Conservation (phyloP, 2,113 vertebrate species). For the Lathamus discolor region DNA sequence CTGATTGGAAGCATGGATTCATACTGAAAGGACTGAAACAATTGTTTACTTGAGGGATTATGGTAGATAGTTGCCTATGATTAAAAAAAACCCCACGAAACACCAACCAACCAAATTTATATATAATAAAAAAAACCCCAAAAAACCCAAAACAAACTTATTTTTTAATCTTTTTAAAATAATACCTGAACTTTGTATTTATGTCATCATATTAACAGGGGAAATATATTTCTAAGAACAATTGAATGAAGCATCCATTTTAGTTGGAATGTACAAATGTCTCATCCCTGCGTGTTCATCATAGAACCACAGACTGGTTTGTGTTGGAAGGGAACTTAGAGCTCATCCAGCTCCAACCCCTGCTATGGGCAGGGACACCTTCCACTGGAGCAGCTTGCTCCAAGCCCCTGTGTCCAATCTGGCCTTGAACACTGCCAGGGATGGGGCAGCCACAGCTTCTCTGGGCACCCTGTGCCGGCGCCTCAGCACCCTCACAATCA, state of each 20-base stretch:
- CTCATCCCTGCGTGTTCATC: background rate
- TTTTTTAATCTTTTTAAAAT: background rate
- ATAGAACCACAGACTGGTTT: background rate
- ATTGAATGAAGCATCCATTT: background rate
- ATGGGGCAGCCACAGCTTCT: background rate
- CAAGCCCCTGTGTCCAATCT: fast-evolving
- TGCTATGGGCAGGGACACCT: background rate
- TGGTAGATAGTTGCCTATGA: background rate
- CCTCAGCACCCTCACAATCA: background rate
- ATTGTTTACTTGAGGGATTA: background rate
- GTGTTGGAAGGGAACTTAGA: background rate
- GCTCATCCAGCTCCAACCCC: background rate
- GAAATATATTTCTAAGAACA: background rate
- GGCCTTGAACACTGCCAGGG: background rate
- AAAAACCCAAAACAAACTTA: too few relatives aligned
- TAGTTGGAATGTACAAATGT: background rate
- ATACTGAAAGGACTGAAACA: background rate
- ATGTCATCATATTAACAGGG: background rate
- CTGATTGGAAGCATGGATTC: background rate
- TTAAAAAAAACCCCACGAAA: background rate
- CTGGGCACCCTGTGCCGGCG: background rate
- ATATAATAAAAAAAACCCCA: background rate
- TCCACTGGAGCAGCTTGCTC: fast-evolving
- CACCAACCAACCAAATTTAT: background rate
- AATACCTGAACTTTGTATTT: background rate